Percentiles rank a stretch among this genome's conserved stretches.
These are phyloP conservation scores for Zoroaster sp. DNA, from an alignment of 53 echinoderm and acorn worm genomes.

Conservation along the genomic window DNA sequence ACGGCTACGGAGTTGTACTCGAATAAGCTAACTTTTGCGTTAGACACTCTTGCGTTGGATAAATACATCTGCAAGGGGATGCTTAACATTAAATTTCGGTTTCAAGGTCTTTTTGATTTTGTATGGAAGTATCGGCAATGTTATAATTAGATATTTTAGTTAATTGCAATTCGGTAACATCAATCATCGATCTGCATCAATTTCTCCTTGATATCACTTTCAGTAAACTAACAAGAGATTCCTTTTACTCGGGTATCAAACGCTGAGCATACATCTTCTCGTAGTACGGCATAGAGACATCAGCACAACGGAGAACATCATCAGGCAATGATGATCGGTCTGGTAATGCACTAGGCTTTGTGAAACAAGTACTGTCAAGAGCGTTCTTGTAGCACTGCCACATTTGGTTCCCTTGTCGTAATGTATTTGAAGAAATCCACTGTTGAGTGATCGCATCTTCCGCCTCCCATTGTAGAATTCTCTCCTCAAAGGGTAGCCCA, in stretches of 20 bases:
- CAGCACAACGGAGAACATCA: neutral
- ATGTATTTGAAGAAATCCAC: neutral
- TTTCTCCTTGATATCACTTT: too few relatives aligned
- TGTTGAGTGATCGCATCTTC: neutral
- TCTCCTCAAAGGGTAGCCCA: slow-evolving; percentile 31
- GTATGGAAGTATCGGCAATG: too few relatives aligned
- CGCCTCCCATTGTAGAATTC: slow-evolving; percentile 25
- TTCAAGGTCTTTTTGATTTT: too few relatives aligned
- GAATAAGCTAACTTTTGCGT: too few relatives aligned
- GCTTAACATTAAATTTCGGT: too few relatives aligned
- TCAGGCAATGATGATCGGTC: neutral
- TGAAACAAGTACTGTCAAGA: neutral
- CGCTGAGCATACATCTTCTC: neutral
- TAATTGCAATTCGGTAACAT: neutral
- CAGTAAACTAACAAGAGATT: too few relatives aligned
- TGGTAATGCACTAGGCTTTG: neutral
- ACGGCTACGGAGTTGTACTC: too few relatives aligned
- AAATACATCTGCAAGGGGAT: too few relatives aligned
- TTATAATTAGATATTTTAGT: neutral
- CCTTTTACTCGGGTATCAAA: neutral
- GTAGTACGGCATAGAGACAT: neutral
- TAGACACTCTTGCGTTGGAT: too few relatives aligned
- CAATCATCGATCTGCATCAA: neutral
- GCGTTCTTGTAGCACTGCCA: neutral
- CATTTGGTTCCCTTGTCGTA: neutral